Evolutionary conservation across 2,113 vertebrate genomes (phyloP), one percentile per base, ranked within the genome.

Genomic region (Anas platyrhynchos): DNA sequence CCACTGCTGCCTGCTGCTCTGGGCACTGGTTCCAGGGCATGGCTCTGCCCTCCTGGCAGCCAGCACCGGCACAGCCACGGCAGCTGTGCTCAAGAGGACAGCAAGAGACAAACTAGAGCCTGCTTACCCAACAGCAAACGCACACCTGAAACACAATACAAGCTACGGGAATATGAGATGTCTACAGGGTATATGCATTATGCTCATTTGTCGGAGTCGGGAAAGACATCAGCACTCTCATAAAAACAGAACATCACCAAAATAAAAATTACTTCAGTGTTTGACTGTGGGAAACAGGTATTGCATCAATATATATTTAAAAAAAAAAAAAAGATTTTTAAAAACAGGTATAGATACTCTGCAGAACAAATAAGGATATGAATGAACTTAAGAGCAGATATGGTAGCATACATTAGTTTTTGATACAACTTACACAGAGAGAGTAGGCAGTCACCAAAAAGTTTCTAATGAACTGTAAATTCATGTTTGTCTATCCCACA

Each of bases 391-490:
- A 27, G 32, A 54, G 55, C 1, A 2, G 44, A 83, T 21, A 0
- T 3, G 11, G 26, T 36, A 41, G 50, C 0, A 0, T 2, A 7
- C 2, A 0, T 6, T 48, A 34, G 22, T 38, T 62, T 80, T n/a
- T 88, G n/a, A 76, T n/a, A 43, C 29, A 62, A 76, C 6, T 63
- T 38, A 66, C 14, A 62, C 55, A 76, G 54, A n/a, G 23, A 12
- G 23, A 12, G 23, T 9, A 17, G 41, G 41, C 59, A 83, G 63
- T 44, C 9, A 74, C 10, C 34, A 36, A 72, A 72, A 52, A 61
- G 58, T 2, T 79, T 48, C 38, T 76, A 83, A 62, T n/a, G 31
- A 80, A 48, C 36, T 50, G 44, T 22, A 83, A 77, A 73, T 25
- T 75, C 58, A 23, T 15, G 21, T 44, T 80, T 77, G 22, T 41